Base-by-base conservation (phyloP, 2,113 vertebrate species). In the Barbus barbus region DNA sequence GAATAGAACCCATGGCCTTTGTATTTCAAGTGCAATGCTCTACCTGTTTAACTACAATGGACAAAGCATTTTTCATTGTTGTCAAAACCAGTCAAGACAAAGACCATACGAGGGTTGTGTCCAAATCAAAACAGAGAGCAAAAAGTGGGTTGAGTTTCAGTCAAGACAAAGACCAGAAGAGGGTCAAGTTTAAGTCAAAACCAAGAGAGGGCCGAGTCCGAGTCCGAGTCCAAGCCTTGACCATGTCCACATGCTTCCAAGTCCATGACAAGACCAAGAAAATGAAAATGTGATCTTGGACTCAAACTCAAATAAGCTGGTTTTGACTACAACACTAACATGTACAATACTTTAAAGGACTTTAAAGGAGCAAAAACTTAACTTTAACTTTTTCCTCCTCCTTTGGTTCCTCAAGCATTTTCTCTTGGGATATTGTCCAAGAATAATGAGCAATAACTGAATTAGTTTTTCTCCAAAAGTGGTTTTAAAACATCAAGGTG, bases 401-500 rank as follows among this genome's bases (percentile, higher is more conserved):
- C 26, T 31, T 36, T 69, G 36, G 65, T 69, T 51, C 28, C 73
- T 31, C 24, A 48, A 51, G 44, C n/a, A 18, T 28, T 44, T 51
- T 22, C 73, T 51, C 4, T 31, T 31, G 2, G 73, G 26, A 75
- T 51, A 31, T 51, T 4, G 0, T 41, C 33, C 38, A 75, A 46
- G 33, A 11, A 46, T 24, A 73, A 72, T 84, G 36, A 72, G 48
- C 22, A 63, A 44, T 46, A 65, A 51, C 61, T 28, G 22, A 60
- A 48, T 81, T 65, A 4, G 26, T n/a, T 73, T 85, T 63, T 67
- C 63, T 31, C 77, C 78, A 87, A 76, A 89, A 80, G 87, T 78
- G 74, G 28, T 58, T 77, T 56, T 87, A 89, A 91, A 73, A 85
- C 88, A 86, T 73, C 82, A 76, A 85, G 80, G 85, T 87, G 85